A percentile compares a stretch with the other conserved stretches of the same genome.
phyloP scores from a whole-genome alignment of 2,797 vertebrate species.

The Mormyrus proboscirostris region DNA sequence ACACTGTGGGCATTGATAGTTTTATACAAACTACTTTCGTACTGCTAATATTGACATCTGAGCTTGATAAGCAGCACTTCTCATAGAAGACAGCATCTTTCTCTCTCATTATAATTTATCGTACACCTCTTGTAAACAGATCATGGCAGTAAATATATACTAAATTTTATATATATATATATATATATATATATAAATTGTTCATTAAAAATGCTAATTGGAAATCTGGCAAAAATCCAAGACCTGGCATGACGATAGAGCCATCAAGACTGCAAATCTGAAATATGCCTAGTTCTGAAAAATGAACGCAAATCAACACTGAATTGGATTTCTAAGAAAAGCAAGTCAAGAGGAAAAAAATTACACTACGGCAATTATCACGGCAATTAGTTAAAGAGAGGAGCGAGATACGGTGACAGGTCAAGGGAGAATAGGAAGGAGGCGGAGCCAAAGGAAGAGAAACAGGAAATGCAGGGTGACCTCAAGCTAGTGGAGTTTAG shows the following conservation, averaged over 20 bases:
- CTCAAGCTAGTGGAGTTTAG: background rate
- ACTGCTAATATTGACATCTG: slow-evolving; percentile 16
- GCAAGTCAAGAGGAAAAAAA: background rate
- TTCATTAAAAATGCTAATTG: background rate
- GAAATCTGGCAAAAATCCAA: background rate
- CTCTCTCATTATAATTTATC: background rate
- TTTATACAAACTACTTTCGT: slow-evolving; percentile 33
- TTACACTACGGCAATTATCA: background rate
- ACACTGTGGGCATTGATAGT: slow-evolving; percentile 42
- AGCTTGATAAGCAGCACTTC: background rate
- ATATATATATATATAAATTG: background rate
- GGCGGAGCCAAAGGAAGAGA: background rate
- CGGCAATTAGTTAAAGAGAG: background rate
- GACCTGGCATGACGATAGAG: background rate
- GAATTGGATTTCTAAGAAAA: background rate
- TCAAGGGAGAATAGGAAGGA: slow-evolving; percentile 22
- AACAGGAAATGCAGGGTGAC: background rate
- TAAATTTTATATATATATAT: background rate
- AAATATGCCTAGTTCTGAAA: background rate
- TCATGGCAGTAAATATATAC: background rate
- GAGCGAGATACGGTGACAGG: background rate
- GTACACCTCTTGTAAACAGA: background rate
- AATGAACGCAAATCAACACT: background rate
- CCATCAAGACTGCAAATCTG: background rate
- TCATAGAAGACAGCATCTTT: slow-evolving; percentile 7